Evolutionary conservation across 2,888 invertebrate genomes (phyloP).

Genomic region (Bugula neritina): DNA sequence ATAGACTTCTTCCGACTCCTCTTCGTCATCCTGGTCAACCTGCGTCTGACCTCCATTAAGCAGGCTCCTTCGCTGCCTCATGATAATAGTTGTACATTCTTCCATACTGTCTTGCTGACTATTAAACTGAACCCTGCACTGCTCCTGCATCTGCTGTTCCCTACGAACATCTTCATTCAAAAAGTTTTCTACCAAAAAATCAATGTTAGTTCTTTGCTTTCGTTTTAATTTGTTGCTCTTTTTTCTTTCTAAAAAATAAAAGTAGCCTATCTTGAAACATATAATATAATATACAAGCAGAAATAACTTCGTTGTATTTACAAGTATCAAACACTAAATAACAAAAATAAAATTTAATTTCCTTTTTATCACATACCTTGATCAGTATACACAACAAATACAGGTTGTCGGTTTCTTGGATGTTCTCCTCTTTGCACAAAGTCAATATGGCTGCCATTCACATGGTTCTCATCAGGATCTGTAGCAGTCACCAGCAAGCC

Average conservation of each 20-base stretch:
- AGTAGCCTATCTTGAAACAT: too few relatives aligned
- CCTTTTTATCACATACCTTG: slow-evolving; percentile 27
- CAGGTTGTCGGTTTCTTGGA: slow-evolving; percentile 16
- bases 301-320: too few relatives aligned
- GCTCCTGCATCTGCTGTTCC: slow-evolving; percentile 16
- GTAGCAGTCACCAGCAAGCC: slow-evolving; percentile 25
- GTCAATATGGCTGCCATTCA: slow-evolving; percentile 23
- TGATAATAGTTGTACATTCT: slow-evolving; percentile 13
- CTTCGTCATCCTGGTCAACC: slow-evolving; percentile 5
- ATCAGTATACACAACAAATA: slow-evolving; percentile 24
- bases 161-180: slow-evolving; percentile 21
- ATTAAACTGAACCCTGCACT: not conserved
- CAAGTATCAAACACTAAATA: too few relatives aligned
- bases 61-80: slow-evolving; percentile 15
- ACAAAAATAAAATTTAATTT: too few relatives aligned
- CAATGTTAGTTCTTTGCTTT: slow-evolving; percentile 21
- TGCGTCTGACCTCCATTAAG: not conserved
- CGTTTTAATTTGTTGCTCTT: slow-evolving; percentile 17
- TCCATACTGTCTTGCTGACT: slow-evolving; percentile 5
- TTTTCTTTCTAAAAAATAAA: slow-evolving; percentile 8
- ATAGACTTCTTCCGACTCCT: not conserved
- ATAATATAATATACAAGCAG: too few relatives aligned
- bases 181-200: slow-evolving; percentile 8
- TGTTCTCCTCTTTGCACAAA: slow-evolving; percentile 26
- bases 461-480: slow-evolving; percentile 18